phyloP scores from a whole-genome alignment of 1,140 invertebrate species.

The Drosophila gunungcola region DNA sequence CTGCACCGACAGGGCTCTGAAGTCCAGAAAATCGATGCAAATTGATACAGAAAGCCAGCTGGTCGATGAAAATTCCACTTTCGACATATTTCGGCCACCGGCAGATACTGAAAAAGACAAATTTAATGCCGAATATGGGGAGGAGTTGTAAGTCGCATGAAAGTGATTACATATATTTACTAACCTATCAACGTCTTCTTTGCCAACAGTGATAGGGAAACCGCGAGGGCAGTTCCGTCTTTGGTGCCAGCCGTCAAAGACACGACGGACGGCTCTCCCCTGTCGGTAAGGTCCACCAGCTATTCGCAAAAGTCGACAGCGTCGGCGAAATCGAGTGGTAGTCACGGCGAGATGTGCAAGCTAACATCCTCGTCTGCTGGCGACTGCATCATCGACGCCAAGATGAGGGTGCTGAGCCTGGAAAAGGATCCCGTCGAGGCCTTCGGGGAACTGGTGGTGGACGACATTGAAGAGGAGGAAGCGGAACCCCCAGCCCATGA shows the following conservation, averaged over 20 bases:
- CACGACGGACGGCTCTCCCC: constrained; percentile 48
- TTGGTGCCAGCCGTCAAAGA: neutral
- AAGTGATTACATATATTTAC: neutral
- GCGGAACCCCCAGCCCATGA: constrained; percentile 19
- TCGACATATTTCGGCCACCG: constrained; percentile 22
- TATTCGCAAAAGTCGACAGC: constrained; percentile 81
- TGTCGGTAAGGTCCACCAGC: constrained; percentile 66
- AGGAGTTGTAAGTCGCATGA: constrained; percentile 50
- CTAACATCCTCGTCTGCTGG: neutral
- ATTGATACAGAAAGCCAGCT: constrained; percentile 41
- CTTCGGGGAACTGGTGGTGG: constrained; percentile 53
- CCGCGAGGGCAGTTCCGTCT: neutral
- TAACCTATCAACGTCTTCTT: neutral
- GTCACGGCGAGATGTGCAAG: constrained; percentile 1
- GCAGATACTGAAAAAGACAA: constrained; percentile 26
- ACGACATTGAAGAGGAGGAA: constrained; percentile 44
- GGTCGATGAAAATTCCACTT: constrained; percentile 36
- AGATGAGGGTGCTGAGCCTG: constrained; percentile 11
- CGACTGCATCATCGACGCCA: neutral
- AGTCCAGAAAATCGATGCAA: constrained; percentile 64
- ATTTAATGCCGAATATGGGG: neutral
- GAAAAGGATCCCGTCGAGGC: constrained; percentile 27
- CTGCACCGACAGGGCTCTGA: constrained; percentile 28
- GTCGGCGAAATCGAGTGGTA: constrained; percentile 63
- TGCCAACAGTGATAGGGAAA: neutral